Evolutionary conservation across 1,140 invertebrate genomes (phyloP).

Genomic region (Batillaria attramentaria): DNA sequence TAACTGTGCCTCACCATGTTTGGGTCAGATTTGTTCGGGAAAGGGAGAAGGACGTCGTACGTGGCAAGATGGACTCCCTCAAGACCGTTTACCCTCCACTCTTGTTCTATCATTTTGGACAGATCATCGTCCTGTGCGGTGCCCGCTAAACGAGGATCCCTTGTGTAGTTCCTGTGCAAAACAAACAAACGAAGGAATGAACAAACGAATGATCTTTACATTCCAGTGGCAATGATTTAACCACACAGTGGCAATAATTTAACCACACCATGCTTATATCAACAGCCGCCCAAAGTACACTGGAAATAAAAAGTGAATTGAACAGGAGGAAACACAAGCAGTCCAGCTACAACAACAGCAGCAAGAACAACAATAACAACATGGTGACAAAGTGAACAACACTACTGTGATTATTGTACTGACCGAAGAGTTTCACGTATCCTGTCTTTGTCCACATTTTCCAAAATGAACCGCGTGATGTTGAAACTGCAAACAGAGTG

Average conservation of each 20-base stretch:
- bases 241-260: neutral
- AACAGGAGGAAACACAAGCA: neutral
- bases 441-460: slow-evolving; percentile 20
- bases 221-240: no score
- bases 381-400: neutral
- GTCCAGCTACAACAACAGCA: neutral
- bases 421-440: slow-evolving; percentile 16
- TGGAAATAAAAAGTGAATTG: neutral
- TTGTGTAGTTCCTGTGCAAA: slow-evolving; percentile 46
- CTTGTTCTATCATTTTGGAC: slow-evolving; percentile 42
- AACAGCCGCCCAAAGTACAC: neutral
- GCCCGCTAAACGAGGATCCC: slow-evolving; percentile 53
- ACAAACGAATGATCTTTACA: neutral
- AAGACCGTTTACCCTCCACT: slow-evolving; percentile 51
- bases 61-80: slow-evolving; percentile 44
- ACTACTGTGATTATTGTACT: no score
- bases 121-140: slow-evolving; percentile 43
- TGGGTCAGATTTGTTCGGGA: slow-evolving; percentile 43
- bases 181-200: no score
- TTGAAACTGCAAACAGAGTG: slow-evolving; percentile 27
- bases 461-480: slow-evolving; percentile 9
- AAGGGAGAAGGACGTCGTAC: slow-evolving; percentile 58
- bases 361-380: neutral
- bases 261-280: neutral
- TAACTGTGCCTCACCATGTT: slow-evolving; percentile 19